phyloP scores from a whole-genome alignment of 1,140 invertebrate genomes.

The Bombus huntii region DNA sequence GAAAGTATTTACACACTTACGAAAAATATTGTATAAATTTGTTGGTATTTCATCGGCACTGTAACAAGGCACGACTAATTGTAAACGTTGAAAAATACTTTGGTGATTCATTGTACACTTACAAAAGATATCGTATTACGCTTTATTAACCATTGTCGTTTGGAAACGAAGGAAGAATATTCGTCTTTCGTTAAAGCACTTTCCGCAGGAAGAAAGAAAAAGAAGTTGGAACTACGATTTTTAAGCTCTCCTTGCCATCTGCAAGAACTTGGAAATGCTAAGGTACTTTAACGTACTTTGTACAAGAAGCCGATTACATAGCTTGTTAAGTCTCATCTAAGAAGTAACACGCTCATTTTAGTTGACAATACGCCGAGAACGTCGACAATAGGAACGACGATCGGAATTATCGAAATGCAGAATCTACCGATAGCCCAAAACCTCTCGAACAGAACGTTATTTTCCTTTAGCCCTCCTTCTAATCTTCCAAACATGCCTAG shows the following conservation, averaged over 20 bases:
- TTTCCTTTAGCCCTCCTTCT: background rate
- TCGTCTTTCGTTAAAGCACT: slow-evolving; percentile 1
- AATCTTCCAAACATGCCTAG: background rate
- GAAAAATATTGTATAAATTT: background rate
- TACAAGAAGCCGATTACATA: slow-evolving; percentile 61
- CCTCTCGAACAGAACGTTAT: background rate
- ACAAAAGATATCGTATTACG: background rate
- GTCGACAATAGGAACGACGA: slow-evolving; percentile 20
- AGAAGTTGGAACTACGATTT: slow-evolving; percentile 18
- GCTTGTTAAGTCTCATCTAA: slow-evolving; percentile 62
- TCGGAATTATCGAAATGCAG: slow-evolving; percentile 26
- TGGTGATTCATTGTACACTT: too few species aligned
- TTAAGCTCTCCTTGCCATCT: slow-evolving; percentile 17
- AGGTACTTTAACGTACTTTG: slow-evolving; percentile 53
- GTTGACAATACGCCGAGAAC: slow-evolving; percentile 29
- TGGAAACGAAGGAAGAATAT: background rate
- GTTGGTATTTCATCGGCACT: background rate
- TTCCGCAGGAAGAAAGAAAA: background rate
- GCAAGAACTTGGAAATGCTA: slow-evolving; percentile 14
- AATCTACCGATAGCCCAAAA: background rate
- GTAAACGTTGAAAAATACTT: too few species aligned
- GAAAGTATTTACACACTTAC: background rate
- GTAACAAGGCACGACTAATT: background rate
- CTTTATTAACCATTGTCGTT: background rate
- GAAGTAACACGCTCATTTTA: slow-evolving; percentile 42